Base-by-base conservation (phyloP, 1,140 invertebrate species). In the Drosophila mojavensis region DNA sequence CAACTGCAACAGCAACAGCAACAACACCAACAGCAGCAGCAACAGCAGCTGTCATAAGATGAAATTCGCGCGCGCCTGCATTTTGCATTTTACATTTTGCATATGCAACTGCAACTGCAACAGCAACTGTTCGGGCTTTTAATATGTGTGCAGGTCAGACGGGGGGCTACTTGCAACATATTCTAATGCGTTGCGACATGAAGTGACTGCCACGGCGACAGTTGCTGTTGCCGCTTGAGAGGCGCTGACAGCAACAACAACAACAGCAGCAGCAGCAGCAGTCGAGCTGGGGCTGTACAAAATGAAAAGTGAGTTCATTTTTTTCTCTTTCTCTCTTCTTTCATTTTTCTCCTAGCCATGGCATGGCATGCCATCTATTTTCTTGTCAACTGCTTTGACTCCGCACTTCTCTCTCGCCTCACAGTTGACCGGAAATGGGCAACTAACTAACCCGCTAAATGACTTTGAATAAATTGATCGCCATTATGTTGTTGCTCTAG, bases 191-290 rank as follows among this genome's bases (percentile, higher is more conserved):
- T 78, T 88, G 88, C 83, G 88, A 90, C 88, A 90, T 77, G 82
- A 86, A 81, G 82, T 90, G 88, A 90, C 88, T 90, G 88, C 79
- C 81, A 79, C 88, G 88, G 79, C 90, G 85, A 91, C 90, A 91
- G 90, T 91, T 91, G 85, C 90, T 90, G 90, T 91, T 91, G 90
- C 90, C 90, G 90, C 90, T 91, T 91, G 82, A 86, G 83, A 86
- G 82, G 69, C 78, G 85, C 62, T 78, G 81, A 85, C 85, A 84
- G 76, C 78, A 75, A 13, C 65, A 75, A 20, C 61, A 77, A 15
- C 66, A 75, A 26, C 61, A 77, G 20, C 66, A 45, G 17, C 20
- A 3, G 15, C 65, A 75, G 33, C 61, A 77, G 20, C 66, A 45
- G 17, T 17, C 43, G n/a, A 45, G 43, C 43, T 10, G n/a, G n/a